These are phyloP conservation scores for Periparus ater DNA, from an alignment of 2,797 vertebrate genomes.

Conservation along the genomic window DNA sequence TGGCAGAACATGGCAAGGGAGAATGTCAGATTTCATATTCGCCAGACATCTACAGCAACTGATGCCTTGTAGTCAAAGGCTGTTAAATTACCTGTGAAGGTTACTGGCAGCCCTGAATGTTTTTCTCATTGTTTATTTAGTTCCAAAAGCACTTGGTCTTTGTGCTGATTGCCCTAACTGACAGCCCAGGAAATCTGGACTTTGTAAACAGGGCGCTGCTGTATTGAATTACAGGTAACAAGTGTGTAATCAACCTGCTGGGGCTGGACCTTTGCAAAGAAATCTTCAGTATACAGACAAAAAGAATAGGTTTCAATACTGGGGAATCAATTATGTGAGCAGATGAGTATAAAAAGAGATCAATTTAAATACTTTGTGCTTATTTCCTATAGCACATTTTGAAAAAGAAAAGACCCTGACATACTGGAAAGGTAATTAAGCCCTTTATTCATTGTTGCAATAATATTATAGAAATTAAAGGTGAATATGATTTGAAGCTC, in stretches of 20 bases:
- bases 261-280: constrained; percentile 61
- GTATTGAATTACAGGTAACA: constrained; percentile 79
- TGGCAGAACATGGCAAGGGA: constrained; percentile 70
- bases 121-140: constrained; percentile 81
- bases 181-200: constrained; percentile 80
- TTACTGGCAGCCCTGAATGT: constrained; percentile 77
- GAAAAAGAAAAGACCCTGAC: neutral
- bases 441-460: constrained; percentile 59
- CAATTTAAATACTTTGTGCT: constrained; percentile 33
- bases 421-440: constrained; percentile 47
- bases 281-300: constrained; percentile 26
- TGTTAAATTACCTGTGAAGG: constrained; percentile 80
- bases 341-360: constrained; percentile 59
- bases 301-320: constrained; percentile 45
- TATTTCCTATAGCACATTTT: constrained; percentile 27
- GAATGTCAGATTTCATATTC: constrained; percentile 78
- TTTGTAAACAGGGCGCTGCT: constrained; percentile 75
- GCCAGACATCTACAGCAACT: constrained; percentile 74
- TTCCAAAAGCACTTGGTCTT: constrained; percentile 78
- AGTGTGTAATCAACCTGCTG: constrained; percentile 76
- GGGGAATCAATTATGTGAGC: constrained; percentile 47
- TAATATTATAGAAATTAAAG: constrained; percentile 62
- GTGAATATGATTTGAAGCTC: constrained; percentile 33
- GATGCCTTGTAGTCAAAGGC: constrained; percentile 77
- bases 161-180: constrained; percentile 77